Percentiles rank a stretch among this genome's conserved stretches.
These are phyloP conservation scores for Sphaerophoria rueppellii DNA, from an alignment of 2,888 invertebrate species.

Conservation along the genomic window DNA sequence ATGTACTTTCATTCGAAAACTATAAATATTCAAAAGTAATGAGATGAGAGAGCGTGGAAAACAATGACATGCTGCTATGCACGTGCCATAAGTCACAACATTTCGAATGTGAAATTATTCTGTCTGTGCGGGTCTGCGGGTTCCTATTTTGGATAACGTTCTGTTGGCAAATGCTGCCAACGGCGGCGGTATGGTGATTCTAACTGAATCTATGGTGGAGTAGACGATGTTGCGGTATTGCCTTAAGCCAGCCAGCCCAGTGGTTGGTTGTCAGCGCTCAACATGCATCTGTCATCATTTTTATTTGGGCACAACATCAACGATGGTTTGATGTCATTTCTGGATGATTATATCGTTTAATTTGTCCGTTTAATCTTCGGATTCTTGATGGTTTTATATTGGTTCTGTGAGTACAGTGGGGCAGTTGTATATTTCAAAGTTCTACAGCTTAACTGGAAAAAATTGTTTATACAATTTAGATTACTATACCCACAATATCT, in stretches of 20 bases:
- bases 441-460: too few species aligned
- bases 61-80: conserved; percentile 72
- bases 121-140: conserved; percentile 61
- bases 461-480: too few species aligned
- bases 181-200: background rate
- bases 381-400: background rate
- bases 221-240: background rate
- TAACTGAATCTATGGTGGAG: background rate
- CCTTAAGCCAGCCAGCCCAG: background rate
- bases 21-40: conserved; percentile 68
- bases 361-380: background rate
- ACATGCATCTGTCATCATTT: conserved; percentile 62
- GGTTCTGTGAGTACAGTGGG: conserved; percentile 3
- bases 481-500: too few species aligned
- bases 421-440: too few species aligned
- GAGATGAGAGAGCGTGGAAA: conserved; percentile 71
- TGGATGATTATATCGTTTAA: conserved; percentile 53
- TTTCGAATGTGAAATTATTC: conserved; percentile 73
- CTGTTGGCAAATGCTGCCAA: background rate
- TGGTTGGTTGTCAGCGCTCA: conserved; percentile 41
- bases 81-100: conserved; percentile 71
- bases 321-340: conserved; percentile 62
- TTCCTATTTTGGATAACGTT: conserved; percentile 3
- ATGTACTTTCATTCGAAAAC: conserved; percentile 50
- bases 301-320: conserved; percentile 60